phyloP scores from a whole-genome alignment of 2,113 vertebrate species.

The Malurus elegans region DNA sequence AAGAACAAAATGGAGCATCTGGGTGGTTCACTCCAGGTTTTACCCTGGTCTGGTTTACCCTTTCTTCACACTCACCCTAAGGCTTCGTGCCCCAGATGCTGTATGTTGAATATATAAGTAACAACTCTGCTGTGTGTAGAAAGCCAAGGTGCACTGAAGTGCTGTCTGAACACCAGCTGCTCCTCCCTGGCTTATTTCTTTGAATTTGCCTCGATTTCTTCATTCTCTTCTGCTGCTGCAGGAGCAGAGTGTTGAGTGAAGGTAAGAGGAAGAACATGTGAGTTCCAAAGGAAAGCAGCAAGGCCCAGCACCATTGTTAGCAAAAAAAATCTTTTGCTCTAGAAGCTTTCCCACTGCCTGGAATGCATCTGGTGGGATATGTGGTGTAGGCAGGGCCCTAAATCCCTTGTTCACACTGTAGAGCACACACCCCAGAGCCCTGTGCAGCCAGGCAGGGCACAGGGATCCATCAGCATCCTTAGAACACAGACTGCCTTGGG shows the following conservation, averaged over 20 bases:
- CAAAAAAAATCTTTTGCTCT: neutral
- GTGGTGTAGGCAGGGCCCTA: neutral
- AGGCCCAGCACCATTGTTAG: neutral
- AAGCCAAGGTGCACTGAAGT: neutral
- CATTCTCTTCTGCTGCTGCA: neutral
- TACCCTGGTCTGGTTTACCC: neutral
- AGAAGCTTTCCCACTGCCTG: neutral
- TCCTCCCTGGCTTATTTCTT: neutral
- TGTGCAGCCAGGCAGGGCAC: neutral
- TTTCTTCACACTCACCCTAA: neutral
- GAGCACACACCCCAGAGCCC: neutral
- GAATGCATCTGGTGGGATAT: neutral
- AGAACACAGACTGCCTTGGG: neutral
- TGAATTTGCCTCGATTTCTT: neutral
- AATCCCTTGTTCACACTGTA: neutral
- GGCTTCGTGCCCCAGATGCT: neutral
- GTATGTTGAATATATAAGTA: accelerated
- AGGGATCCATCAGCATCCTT: neutral
- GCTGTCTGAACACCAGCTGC: neutral
- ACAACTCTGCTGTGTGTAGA: neutral
- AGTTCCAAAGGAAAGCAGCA: neutral
- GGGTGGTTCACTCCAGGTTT: neutral
- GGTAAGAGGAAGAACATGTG: neutral
- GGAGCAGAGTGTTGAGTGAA: neutral
- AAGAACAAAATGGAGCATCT: neutral